Base-by-base conservation (phyloP, 2,113 vertebrate species). In the Prinia subflava region DNA sequence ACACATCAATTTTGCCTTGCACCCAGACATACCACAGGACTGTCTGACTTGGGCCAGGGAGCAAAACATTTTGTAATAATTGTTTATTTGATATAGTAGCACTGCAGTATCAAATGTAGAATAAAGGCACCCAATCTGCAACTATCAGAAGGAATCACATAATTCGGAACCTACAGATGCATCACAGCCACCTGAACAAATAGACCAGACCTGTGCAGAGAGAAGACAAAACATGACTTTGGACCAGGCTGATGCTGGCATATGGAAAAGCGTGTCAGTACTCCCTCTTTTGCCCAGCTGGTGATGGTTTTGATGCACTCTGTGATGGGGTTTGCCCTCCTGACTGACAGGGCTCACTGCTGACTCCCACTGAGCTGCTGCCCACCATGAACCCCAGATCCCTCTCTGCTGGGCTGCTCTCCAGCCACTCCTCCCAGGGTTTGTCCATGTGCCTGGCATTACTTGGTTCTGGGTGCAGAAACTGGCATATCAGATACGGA, bases 51-150 rank as follows among this genome's bases (percentile, higher is more conserved):
- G 82, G 25, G 13, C 28, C n/a, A 71, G 52, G 49, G 65, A 73
- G 37, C 24, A 73, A 88, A 88, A 64, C 73, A 69, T 79, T 83
- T 83, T 83, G 31, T 86, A 92, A 77, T 25, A 88, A 22, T 13
- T 52, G 11, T 60, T 87, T 82, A 9, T 42, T 90, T 80, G 15
- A 28, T 80, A 39, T 21, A 79, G 21, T 44, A 68, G 41, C 30
- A 22, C 37, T 57, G 31, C 16, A 73, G 7, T 23, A 46, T 23
- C 31, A 80, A 77, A 73, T 80, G 25, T 41, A 73, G 80, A 68
- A 25, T 73, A 80, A 77, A 81, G n/a, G 37, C 37, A 59, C 9
- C 30, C 28, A n/a, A 2, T 85, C 35, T 75, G 33, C 47, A 65
- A 2, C 31, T 83, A 10, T 37, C 22, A 62, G 42, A 90, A 74